Evolutionary conservation across 2,797 vertebrate species (phyloP).

Genomic region (Oreochromis mossambicus): DNA sequence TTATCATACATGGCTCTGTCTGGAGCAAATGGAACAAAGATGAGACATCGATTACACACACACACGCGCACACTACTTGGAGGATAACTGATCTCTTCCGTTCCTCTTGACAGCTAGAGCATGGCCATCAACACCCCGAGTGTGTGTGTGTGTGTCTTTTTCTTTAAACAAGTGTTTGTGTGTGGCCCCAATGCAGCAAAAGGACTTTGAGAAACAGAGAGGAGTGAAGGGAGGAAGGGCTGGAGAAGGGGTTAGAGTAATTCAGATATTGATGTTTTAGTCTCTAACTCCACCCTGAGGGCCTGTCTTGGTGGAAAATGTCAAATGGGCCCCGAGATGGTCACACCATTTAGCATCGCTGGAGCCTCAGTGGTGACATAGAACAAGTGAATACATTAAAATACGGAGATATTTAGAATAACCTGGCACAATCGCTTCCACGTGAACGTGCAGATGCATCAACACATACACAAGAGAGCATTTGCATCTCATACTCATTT

Average conservation of each 20-base stretch:
- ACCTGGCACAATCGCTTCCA: background rate
- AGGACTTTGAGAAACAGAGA: constrained; percentile 36
- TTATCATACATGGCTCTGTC: constrained; percentile 64
- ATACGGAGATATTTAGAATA: background rate
- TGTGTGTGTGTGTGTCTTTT: background rate
- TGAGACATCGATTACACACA: constrained; percentile 62
- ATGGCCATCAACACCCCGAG: constrained; percentile 42
- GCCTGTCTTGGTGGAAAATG: constrained; percentile 56
- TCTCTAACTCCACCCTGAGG: constrained; percentile 59
- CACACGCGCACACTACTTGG: constrained; percentile 9
- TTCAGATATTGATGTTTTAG: constrained; percentile 63
- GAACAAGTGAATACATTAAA: background rate
- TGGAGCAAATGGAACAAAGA: constrained; percentile 69
- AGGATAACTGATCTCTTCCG: constrained; percentile 58
- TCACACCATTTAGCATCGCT: constrained; percentile 31
- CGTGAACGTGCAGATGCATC: background rate
- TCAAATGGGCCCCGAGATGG: constrained; percentile 40
- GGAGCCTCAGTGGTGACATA: constrained; percentile 16
- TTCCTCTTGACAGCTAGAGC: constrained; percentile 61
- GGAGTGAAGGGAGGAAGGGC: constrained; percentile 7
- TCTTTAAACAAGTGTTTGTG: background rate
- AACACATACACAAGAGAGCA: background rate
- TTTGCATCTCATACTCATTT: background rate
- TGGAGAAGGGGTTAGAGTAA: constrained; percentile 38
- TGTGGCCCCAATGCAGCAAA: constrained; percentile 16